Evolutionary conservation across 2,888 invertebrate genomes (phyloP), one percentile per base, ranked within the genome.

Genomic region (Tinea semifulvella): DNA sequence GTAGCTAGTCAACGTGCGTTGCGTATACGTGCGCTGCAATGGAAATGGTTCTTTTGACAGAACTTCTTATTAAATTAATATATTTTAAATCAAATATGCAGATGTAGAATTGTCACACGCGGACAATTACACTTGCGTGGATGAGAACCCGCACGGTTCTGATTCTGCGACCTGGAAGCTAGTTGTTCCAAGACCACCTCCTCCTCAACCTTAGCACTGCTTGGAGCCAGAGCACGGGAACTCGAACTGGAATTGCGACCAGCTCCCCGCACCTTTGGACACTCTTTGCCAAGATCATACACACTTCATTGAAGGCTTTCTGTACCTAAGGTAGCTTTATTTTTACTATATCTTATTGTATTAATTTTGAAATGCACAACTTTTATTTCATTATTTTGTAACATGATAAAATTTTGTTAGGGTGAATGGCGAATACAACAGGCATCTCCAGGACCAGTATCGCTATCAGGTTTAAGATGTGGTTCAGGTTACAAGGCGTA

Each of bases 401-500:
- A 8, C 13, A 40, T 19, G 2, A 17, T 38, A 17, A 14, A 58
- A n/a, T n/a, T n/a, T 31, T 31, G 6, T 42, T 53, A 50, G 90
- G 92, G 69, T 79, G 89, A 65, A 85, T 88, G 58, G 89, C 88
- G 63, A 83, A 86, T 67, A 44, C 77, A 77, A 57, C 54, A 66
- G n/a, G 72, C 74, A 1, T 66, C 58, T 45, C 71, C 73, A 0
- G 80, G 77, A 0, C 68, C 76, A 1, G 63, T 75, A 51, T 88
- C 87, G 2, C 77, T 94, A 25, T 85, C 87, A 20, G 88, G 88
- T 14, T 82, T 96, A 7, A 87, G 88, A 52, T 96, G 95, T 69
- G 95, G 96, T 18, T 91, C 92, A 26, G 84, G 87, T 43, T 95
- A 95, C 62, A 84, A 90, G 56, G 88, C 93, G 44, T 89, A 90